Conservation (phyloP, 2,797 vertebrate species). For the Aselliscus stoliczkanus region DNA sequence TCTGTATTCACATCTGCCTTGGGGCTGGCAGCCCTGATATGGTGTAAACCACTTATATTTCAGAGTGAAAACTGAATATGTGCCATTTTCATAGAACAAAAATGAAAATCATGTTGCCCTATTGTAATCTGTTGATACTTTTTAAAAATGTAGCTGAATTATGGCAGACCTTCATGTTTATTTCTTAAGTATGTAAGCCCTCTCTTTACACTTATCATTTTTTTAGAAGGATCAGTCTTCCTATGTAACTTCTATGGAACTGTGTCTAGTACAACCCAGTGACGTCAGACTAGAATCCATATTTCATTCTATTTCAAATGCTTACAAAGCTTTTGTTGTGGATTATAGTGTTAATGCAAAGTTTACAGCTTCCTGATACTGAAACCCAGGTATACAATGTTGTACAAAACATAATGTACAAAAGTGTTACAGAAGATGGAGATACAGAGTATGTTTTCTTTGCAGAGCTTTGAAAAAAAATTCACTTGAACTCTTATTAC, state of each 20-base stretch:
- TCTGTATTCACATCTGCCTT: background rate
- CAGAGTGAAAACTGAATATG: conserved; percentile 22
- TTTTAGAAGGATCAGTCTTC: background rate
- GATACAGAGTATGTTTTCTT: background rate
- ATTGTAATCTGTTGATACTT: background rate
- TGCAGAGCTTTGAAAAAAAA: background rate
- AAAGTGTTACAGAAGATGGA: background rate
- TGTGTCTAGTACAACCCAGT: background rate
- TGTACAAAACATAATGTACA: background rate
- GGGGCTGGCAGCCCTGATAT: background rate
- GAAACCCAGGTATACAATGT: background rate
- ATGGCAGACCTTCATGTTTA: background rate
- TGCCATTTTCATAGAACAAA: background rate
- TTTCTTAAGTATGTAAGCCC: background rate
- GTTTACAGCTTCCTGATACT: background rate
- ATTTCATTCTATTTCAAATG: conserved; percentile 9
- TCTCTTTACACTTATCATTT: background rate
- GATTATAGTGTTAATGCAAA: background rate
- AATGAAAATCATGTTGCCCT: background rate
- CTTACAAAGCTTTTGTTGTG: background rate
- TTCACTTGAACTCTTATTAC: background rate
- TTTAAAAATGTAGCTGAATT: background rate
- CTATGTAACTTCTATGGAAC: background rate
- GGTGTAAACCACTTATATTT: background rate
- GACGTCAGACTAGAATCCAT: background rate